A percentile compares a stretch with the other conserved stretches of the same genome.
Conservation (phyloP, 2,113 vertebrate genomes). For the Oryzias melastigma region DNA sequence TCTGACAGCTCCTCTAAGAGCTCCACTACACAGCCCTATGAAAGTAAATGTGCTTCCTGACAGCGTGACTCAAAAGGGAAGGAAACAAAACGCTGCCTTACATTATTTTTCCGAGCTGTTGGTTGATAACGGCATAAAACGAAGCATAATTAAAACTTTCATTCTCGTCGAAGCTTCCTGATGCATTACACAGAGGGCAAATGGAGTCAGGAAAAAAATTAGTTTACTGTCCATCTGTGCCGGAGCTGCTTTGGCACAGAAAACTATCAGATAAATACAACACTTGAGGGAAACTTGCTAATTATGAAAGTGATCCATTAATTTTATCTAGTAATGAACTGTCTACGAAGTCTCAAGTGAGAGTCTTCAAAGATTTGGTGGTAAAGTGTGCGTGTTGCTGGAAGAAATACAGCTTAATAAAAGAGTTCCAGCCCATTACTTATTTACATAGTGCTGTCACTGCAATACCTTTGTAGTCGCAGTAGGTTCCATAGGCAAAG, state of each 20-base stretch:
- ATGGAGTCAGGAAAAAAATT: constrained; percentile 30
- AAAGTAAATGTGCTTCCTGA: constrained; percentile 50
- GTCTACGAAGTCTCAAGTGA: constrained; percentile 40
- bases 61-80: constrained; percentile 31
- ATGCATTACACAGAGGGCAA: constrained; percentile 27
- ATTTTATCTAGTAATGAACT: constrained; percentile 32
- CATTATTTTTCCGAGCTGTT: constrained; percentile 51
- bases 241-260: constrained; percentile 1
- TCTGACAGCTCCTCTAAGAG: constrained; percentile 63
- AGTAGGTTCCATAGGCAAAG: constrained; percentile 94
- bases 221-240: constrained; percentile 30
- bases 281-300: constrained; percentile 8
- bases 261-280: constrained; percentile 17
- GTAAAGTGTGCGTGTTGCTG: constrained; percentile 35
- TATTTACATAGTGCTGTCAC: constrained; percentile 63
- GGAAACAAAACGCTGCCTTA: constrained; percentile 47
- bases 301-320: constrained; percentile 8
- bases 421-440: constrained; percentile 55
- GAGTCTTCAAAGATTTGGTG: constrained; percentile 30
- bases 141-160: constrained; percentile 50
- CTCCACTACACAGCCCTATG: constrained; percentile 38
- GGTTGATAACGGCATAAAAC: constrained; percentile 55
- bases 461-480: constrained; percentile 90
- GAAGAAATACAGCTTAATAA: constrained; percentile 51
- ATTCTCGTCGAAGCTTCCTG: constrained; percentile 29